Evolutionary conservation across 2,113 vertebrate genomes (phyloP), one percentile per base, ranked within the genome.

Genomic region (Rhinolophus ferrumequinum): DNA sequence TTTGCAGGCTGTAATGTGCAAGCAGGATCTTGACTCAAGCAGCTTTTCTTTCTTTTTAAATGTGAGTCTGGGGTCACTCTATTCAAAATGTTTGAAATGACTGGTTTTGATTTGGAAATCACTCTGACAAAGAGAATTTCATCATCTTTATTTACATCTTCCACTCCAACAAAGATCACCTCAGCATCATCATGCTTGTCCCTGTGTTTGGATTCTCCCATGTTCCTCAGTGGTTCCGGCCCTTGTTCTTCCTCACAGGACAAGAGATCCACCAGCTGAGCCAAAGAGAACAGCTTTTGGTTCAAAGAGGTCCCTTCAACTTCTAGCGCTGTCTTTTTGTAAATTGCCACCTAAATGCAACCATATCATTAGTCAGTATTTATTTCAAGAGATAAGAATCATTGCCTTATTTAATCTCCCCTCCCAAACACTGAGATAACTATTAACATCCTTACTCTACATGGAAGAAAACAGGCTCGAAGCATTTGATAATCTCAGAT

Each of bases 21-120:
- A 60, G 41, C 15, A 35, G 33, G 30, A 33, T 38, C 47, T 93
- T 72, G 92, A 66, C 1, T 6, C 22, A 44, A 6, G 9, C n/a
- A 41, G 14, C 12, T 54, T 94, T 50, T 73, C 28, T 62, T 94
- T 69, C 73, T 92, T 90, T 19, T 80, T 33, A 85, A 52, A 58
- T 64, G 6, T 26, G 72, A 89, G 41, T 64, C 81, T 6, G 15
- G 75, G 16, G 44, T 80, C 58, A 62, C 81, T 95, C 94, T 73
- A 26, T 94, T 97, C 82, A 96, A 91, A 94, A 96, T 94, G 38
- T 90, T 90, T 75, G 92, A 94, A 84, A 73, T 58, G 19, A 88
- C 26, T 13, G 90, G 70, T 83, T 96, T 95, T 41, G 92, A 35
- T 75, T 69, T 50, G n/a, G 86, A 93, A 88, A 95, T 35, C 52